Evolutionary conservation across 2,888 invertebrate genomes (phyloP).

Genomic region (Tridacna gigas): DNA sequence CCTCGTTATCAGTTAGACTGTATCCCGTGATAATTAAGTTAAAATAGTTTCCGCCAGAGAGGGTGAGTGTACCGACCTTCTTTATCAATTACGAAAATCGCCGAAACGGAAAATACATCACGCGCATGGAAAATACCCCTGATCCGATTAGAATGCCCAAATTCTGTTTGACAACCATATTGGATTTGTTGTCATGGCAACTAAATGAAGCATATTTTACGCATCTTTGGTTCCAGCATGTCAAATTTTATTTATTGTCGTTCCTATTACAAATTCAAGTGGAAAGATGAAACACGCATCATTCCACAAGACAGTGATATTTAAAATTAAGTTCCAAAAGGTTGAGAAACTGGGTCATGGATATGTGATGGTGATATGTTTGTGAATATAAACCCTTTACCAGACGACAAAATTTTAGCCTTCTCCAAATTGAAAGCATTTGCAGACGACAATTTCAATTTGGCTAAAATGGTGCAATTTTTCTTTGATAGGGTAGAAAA

Average conservation of each 20-base stretch:
- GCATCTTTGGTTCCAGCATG: constrained; percentile 40
- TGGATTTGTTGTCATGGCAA: constrained; percentile 56
- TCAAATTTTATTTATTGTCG: constrained; percentile 27
- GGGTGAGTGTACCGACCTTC: constrained; percentile 17
- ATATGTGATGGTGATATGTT: too few species aligned
- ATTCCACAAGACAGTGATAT: too few species aligned
- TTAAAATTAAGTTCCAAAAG: too few species aligned
- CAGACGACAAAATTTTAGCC: too few species aligned
- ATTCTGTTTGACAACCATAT: constrained; percentile 54
- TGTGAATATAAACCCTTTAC: too few species aligned
- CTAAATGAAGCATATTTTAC: constrained; percentile 53
- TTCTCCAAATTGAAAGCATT: too few species aligned
- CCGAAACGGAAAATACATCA: constrained; percentile 59
- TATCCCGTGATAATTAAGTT: constrained; percentile 45
- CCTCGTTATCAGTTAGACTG: constrained; percentile 32
- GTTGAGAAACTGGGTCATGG: too few species aligned
- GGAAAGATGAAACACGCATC: too few species aligned
- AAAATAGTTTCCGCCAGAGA: constrained; percentile 26
- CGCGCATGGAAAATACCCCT: constrained; percentile 46
- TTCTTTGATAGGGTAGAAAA: not conserved
- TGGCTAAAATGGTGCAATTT: too few species aligned
- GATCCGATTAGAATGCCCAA: constrained; percentile 60
- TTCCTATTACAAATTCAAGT: too few species aligned
- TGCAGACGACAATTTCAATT: too few species aligned
- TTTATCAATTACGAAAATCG: constrained; percentile 55